These are phyloP conservation scores for Hylaea fasciaria DNA, from an alignment of 2,888 invertebrate genomes.

Conservation along the genomic window DNA sequence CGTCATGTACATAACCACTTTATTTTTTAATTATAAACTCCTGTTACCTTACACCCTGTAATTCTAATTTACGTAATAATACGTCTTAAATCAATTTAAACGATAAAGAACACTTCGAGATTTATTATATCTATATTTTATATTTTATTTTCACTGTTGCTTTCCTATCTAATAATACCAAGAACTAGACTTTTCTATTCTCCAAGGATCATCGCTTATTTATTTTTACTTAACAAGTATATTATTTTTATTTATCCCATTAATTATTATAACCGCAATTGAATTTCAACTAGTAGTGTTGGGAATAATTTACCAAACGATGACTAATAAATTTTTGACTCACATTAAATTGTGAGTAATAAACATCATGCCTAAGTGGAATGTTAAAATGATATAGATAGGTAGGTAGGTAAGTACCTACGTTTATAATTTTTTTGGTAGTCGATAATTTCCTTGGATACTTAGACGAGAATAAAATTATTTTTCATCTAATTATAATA, in stretches of 20 bases:
- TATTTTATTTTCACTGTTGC: conserved; percentile 25
- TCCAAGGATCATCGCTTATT: not conserved
- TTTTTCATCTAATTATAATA: conserved; percentile 57
- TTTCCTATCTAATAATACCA: conserved; percentile 51
- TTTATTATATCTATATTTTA: conserved; percentile 37
- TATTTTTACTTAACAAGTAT: not conserved
- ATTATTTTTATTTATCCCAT: not conserved
- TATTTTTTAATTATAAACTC: not conserved
- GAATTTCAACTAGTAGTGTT: not conserved
- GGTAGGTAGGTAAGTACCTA: not conserved
- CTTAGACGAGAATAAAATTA: conserved; percentile 52
- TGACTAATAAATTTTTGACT: not conserved
- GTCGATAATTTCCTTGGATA: conserved; percentile 13
- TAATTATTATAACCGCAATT: too few species aligned
- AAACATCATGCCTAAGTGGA: not conserved
- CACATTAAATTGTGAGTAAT: not conserved
- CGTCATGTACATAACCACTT: too few species aligned
- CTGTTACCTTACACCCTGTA: conserved; percentile 11
- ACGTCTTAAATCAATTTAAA: conserved; percentile 31
- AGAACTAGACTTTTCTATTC: conserved; percentile 21
- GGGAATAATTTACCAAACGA: not conserved
- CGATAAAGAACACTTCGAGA: conserved; percentile 49
- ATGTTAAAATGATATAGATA: not conserved
- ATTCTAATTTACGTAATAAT: conserved; percentile 19
- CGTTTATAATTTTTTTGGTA: conserved; percentile 14